Evolutionary conservation across 2,113 vertebrate genomes (phyloP).

Genomic region (Leucopsar rothschildi): DNA sequence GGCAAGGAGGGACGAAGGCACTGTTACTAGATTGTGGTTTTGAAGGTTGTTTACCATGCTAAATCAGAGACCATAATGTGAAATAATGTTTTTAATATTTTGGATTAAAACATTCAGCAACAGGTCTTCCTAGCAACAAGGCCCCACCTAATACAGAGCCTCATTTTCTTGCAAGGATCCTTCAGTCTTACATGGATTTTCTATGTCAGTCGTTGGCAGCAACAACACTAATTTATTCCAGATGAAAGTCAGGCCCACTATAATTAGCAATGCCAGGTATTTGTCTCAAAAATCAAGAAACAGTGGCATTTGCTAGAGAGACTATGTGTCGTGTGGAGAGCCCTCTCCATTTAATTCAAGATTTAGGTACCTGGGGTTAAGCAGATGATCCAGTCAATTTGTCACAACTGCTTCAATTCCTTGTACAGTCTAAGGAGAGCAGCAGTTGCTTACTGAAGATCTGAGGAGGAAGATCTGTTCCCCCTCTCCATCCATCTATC

Average conservation of each 20-base stretch:
- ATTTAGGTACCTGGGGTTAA: not conserved
- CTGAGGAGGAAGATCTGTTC: not conserved
- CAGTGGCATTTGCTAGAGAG: not conserved
- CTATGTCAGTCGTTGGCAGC: not conserved
- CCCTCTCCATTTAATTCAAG: not conserved
- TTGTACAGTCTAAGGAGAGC: not conserved
- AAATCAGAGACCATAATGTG: slow-evolving; percentile 39
- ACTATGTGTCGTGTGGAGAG: not conserved
- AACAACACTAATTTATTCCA: slow-evolving; percentile 12
- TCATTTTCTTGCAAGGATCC: not conserved
- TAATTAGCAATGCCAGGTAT: not conserved
- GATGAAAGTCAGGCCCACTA: not conserved
- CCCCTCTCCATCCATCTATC: not conserved
- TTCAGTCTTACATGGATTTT: not conserved
- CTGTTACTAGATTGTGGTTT: slow-evolving; percentile 23
- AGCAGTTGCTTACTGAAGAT: not conserved
- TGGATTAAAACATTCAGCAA: not conserved
- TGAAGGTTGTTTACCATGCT: not conserved
- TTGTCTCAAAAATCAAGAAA: slow-evolving; percentile 1
- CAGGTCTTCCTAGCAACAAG: slow-evolving; percentile 14
- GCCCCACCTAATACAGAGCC: not conserved
- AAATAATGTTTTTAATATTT: slow-evolving; percentile 29
- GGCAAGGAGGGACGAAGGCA: not conserved
- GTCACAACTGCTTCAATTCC: not conserved
- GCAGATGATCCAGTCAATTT: not conserved